Evolutionary conservation across 2,113 vertebrate species (phyloP), one percentile per base, ranked within the genome.

Genomic region (Apteryx owenii): DNA sequence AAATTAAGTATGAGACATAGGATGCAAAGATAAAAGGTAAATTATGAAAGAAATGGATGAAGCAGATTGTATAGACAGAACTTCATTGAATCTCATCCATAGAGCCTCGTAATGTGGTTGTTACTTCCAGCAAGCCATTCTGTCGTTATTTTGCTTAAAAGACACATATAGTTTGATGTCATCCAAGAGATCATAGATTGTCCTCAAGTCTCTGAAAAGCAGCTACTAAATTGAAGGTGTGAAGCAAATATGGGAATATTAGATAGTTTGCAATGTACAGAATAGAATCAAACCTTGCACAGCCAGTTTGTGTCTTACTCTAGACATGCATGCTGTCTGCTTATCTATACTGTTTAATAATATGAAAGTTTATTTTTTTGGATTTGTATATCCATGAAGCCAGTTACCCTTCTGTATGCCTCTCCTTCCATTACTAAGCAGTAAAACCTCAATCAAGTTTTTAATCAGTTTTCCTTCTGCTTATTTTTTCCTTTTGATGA

Each of bases 1-100:
- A 97, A 96, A 95, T 94, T 87, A 95, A 89, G 60, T 92, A 70
- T 95, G 94, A 96, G 91, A 89, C 91, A 84, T 81, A 87, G 73
- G 70, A 96, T 95, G 87, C 81, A 76, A 90, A 95, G 87, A 94
- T 94, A 90, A 90, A 88, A 95, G 86, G 88, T 95, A 94, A 65
- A 96, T 96, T 95, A 87, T 81, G 81, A 69, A 95, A 87, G 31
- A 87, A 95, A 87, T 95, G 38, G 84, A 64, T 95, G 61, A 84
- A 95, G 84, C 81, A 94, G 93, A 95, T 96, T 87, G 87, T 84
- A 66, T 93, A 95, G 92, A 86, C 88, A 83, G 88, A 90, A 92
- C 80, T 96, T 93, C 83, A 71, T 73, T 83, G 85, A 11, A 0
- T 93, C 88, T 95, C 71, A 69, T 95, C 80, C 21, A 9, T 62